These are phyloP conservation scores for Oxycera nigricornis DNA, from an alignment of 2,888 invertebrate genomes.

Conservation along the genomic window DNA sequence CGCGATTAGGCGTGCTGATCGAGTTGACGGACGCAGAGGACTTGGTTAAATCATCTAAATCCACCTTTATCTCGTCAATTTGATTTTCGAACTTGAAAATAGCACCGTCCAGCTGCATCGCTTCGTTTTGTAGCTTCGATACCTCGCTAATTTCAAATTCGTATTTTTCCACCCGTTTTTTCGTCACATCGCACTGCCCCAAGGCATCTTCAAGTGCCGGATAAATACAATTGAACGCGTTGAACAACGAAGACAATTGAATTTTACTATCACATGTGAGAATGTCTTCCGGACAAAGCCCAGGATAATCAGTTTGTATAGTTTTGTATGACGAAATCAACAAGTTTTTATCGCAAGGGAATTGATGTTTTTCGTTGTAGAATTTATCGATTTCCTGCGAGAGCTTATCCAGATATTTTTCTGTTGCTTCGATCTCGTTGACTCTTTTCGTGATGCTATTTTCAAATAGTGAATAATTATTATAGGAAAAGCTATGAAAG, in stretches of 20 bases:
- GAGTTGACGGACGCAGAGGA: not conserved
- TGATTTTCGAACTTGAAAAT: conserved; percentile 16
- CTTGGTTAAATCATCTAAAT: not conserved
- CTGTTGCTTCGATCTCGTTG: conserved; percentile 39
- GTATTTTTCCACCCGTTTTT: conserved; percentile 42
- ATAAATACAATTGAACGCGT: conserved; percentile 34
- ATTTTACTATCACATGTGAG: conserved; percentile 40
- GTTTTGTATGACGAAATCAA: conserved; percentile 51
- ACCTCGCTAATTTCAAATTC: conserved; percentile 53
- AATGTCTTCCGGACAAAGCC: not conserved
- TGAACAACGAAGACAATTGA: conserved; percentile 34
- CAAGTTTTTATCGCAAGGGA: conserved; percentile 52
- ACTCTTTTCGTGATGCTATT: conserved; percentile 46
- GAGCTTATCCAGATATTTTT: conserved; percentile 49
- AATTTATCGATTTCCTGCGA: conserved; percentile 53
- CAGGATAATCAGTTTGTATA: conserved; percentile 47
- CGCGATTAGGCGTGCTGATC: conserved; percentile 45
- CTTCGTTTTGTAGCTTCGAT: conserved; percentile 47
- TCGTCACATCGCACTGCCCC: not conserved
- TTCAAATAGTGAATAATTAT: conserved; percentile 49
- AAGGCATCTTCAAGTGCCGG: conserved; percentile 2
- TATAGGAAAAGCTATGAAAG: conserved; percentile 46
- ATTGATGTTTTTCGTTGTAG: conserved; percentile 51
- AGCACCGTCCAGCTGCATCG: conserved; percentile 5
- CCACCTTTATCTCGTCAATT: conserved; percentile 34